Conservation (phyloP, 2,797 vertebrate species). For the Tolypeutes matacus region DNA sequence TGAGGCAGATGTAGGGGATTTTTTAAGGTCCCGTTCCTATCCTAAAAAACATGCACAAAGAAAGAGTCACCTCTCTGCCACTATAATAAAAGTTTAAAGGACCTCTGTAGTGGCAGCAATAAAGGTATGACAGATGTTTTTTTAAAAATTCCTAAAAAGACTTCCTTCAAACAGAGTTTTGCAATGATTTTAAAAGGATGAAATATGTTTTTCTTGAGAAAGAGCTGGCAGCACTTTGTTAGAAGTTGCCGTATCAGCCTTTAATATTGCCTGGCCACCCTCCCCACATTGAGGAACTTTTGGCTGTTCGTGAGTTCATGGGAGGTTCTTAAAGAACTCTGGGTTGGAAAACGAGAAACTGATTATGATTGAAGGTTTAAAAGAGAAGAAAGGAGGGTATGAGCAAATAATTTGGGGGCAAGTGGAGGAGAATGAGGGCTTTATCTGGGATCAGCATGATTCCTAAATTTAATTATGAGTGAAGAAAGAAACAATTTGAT, state of each 20-base stretch:
- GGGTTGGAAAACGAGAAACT: background rate
- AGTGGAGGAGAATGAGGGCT: background rate
- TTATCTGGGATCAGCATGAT: background rate
- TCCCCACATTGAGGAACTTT: background rate
- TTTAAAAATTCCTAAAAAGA: slow-evolving; percentile 44
- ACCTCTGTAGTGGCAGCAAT: slow-evolving; percentile 13
- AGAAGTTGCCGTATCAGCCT: background rate
- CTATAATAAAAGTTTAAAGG: background rate
- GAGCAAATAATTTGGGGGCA: background rate
- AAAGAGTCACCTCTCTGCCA: slow-evolving; percentile 45
- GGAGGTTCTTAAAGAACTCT: background rate
- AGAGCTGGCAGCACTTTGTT: slow-evolving; percentile 61
- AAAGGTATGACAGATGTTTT: background rate
- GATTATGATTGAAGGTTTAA: background rate
- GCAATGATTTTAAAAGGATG: slow-evolving; percentile 11
- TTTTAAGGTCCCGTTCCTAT: slow-evolving; percentile 39
- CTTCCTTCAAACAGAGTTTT: slow-evolving; percentile 59
- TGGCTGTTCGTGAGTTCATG: background rate
- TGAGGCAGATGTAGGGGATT: background rate
- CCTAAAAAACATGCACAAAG: background rate
- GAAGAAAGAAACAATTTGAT: slow-evolving; percentile 43
- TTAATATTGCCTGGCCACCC: background rate
- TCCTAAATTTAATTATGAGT: slow-evolving; percentile 40
- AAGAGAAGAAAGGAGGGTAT: background rate
- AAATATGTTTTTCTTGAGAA: slow-evolving; percentile 55